Conservation (phyloP, 2,113 vertebrate genomes). For the Tympanuchus pallidicinctus region DNA sequence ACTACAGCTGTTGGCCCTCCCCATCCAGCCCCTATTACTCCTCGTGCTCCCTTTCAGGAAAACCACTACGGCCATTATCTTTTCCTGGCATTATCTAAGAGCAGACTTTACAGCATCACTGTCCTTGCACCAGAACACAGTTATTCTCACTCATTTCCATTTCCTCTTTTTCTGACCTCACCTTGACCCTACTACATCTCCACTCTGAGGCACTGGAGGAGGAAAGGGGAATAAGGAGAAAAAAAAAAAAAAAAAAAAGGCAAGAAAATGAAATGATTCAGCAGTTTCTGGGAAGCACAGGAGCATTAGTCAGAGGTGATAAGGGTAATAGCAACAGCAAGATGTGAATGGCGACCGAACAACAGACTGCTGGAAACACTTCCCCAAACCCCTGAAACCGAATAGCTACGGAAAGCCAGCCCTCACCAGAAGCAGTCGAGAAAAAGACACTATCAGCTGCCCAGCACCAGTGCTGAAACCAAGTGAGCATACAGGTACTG, state of each 20-base stretch:
- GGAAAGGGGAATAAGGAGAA: not conserved
- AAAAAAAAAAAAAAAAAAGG: not conserved
- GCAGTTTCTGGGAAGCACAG: slow-evolving; percentile 3
- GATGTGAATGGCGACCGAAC: not conserved
- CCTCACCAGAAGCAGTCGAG: not conserved
- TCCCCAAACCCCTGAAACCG: not conserved
- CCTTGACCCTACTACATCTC: not conserved
- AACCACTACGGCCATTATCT: not conserved
- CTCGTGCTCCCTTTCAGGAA: not conserved
- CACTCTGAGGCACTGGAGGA: not conserved
- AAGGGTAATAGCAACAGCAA: not conserved
- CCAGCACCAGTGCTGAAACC: not conserved
- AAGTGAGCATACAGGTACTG: not conserved
- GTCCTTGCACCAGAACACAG: not conserved
- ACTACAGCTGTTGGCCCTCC: not conserved
- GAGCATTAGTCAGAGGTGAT: slow-evolving; percentile 25
- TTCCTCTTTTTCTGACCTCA: not conserved
- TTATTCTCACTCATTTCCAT: not conserved
- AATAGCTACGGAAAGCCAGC: not conserved
- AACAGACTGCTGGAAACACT: not conserved
- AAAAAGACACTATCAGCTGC: not conserved
- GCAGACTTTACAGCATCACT: not conserved
- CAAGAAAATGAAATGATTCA: slow-evolving; percentile 28
- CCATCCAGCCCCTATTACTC: not conserved
- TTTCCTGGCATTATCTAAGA: not conserved